Base-by-base conservation (phyloP, 2,888 invertebrate genomes). In the Maniola hyperantus region DNA sequence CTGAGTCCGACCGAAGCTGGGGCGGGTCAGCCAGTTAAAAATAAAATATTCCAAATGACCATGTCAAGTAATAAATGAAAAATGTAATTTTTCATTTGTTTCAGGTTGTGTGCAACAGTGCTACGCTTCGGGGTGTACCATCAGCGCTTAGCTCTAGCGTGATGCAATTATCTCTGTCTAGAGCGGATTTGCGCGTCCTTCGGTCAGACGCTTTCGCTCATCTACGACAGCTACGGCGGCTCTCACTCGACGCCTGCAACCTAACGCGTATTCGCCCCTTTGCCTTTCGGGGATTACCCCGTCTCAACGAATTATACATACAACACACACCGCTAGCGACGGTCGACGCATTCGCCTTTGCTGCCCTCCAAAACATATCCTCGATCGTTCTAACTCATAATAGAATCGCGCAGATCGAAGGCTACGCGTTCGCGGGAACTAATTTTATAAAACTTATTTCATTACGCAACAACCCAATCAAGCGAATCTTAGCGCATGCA, bases 21-120 rank as follows among this genome's bases (percentile, higher is more conserved):
- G n/a, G n/a, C n/a, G n/a, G n/a, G n/a, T n/a, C n/a, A n/a, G n/a
- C n/a, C n/a, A n/a, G n/a, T n/a, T n/a, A n/a, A n/a, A n/a, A n/a
- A n/a, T n/a, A n/a, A n/a, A n/a, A n/a, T n/a, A n/a, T n/a, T n/a
- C n/a, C n/a, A n/a, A n/a, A n/a, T n/a, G n/a, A 26, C 26, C 4
- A 4, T 4, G 4, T 26, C 26, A 26, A 26, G 26, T 26, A 26
- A 26, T 26, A 1, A 26, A 26, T 26, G 26, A 26, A 26, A 18
- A 39, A n/a, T n/a, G n/a, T n/a, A n/a, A 48, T 39, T 36, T 44
- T 18, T 48, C 15, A 6, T 50, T 61, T 53, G 73, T 93, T 88
- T 60, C 93, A 97, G 97, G 97, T 97, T 76, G 94, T 97, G 81
- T 97, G 97, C 93, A 97, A 97, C 93, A 97, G 96, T 72, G 97